A percentile compares a stretch with the other conserved stretches of the same genome.
Evolutionary conservation across 2,113 vertebrate genomes (phyloP).

Genomic region (Thomomys bottae): DNA sequence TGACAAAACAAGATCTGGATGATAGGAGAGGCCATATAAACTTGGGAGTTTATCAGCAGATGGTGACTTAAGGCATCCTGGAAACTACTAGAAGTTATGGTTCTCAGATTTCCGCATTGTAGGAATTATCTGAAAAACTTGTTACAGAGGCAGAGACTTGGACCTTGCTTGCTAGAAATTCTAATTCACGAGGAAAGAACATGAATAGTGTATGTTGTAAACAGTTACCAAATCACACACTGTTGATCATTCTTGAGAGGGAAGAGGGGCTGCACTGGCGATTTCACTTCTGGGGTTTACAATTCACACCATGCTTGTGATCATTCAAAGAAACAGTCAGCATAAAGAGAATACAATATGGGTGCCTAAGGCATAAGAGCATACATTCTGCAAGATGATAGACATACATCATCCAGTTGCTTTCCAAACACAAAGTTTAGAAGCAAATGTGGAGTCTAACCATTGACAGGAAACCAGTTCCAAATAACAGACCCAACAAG

Average conservation of each 20-base stretch:
- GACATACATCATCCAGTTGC: background rate
- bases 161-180: background rate
- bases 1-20: constrained; percentile 23
- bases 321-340: background rate
- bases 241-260: constrained; percentile 6
- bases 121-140: constrained; percentile 33
- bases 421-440: background rate
- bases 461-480: background rate
- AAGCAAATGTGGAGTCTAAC: constrained; percentile 14
- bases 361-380: background rate
- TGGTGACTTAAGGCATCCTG: constrained; percentile 31
- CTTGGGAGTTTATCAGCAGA: background rate
- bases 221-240: background rate
- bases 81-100: background rate
- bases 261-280: too few relatives aligned
- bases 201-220: constrained; percentile 32
- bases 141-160: constrained; percentile 3
- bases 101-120: constrained; percentile 1
- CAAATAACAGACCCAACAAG: background rate
- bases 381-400: constrained; percentile 7
- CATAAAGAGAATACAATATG: background rate
- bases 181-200: constrained; percentile 34
- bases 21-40: background rate
- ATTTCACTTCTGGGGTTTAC: too few relatives aligned
- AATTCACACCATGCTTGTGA: too few relatives aligned